Percentiles rank a stretch among this genome's conserved stretches.
Conservation (phyloP, 2,113 vertebrate genomes). For the Oxyruncus cristatus region DNA sequence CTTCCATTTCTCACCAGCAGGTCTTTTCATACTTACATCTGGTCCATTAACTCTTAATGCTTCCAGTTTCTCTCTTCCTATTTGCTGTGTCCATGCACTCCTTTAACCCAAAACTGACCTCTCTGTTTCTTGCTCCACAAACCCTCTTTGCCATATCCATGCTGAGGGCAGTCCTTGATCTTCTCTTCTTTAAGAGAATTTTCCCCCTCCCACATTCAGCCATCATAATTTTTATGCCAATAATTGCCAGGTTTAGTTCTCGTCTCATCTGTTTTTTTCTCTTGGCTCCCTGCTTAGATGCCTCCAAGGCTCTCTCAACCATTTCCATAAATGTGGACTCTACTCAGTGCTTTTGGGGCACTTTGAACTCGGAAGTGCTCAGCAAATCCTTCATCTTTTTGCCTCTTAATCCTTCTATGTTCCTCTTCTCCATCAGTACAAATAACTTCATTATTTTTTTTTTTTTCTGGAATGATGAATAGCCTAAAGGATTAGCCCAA, state of each 20-base stretch:
- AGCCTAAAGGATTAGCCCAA: background rate
- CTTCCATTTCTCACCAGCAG: constrained; percentile 33
- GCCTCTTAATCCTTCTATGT: background rate
- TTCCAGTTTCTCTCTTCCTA: background rate
- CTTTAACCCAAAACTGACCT: background rate
- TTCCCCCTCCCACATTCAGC: background rate
- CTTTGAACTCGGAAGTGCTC: background rate
- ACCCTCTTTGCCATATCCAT: background rate
- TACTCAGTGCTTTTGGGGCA: background rate
- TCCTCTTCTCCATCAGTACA: background rate
- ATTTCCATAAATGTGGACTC: background rate
- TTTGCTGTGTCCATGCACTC: background rate
- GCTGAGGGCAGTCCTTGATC: accelerated
- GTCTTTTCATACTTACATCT: background rate
- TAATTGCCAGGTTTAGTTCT: background rate
- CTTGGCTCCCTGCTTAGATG: background rate
- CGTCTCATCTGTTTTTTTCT: background rate
- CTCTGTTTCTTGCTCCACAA: background rate
- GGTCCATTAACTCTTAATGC: background rate
- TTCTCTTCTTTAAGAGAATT: background rate
- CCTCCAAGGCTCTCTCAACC: background rate
- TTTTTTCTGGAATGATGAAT: background rate
- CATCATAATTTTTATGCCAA: background rate
- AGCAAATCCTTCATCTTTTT: background rate
- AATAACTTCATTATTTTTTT: background rate